Percentiles rank a stretch among this genome's conserved stretches.
These are phyloP conservation scores for Semaprochilodus insignis DNA, from an alignment of 2,797 vertebrate species.

Conservation along the genomic window DNA sequence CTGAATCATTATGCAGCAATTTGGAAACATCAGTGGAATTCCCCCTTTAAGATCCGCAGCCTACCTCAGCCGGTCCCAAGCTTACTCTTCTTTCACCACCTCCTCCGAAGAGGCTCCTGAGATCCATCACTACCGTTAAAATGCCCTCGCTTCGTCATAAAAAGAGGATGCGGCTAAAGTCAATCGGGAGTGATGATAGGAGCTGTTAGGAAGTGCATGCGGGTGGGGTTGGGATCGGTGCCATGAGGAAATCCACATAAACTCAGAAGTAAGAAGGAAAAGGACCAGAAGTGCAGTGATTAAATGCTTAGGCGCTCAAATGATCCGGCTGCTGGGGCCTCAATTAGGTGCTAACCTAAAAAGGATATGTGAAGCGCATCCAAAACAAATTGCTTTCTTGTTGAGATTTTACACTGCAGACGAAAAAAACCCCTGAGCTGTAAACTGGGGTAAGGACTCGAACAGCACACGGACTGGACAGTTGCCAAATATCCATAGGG, in stretches of 20 bases:
- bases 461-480: constrained; percentile 77
- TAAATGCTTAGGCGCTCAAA: constrained; percentile 63
- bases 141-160: constrained; percentile 50
- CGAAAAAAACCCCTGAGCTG: constrained; percentile 77
- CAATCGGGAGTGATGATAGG: constrained; percentile 55
- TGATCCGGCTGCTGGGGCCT: constrained; percentile 59
- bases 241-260: constrained; percentile 21
- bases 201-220: constrained; percentile 47
- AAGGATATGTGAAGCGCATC: constrained; percentile 63
- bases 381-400: constrained; percentile 73
- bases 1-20: too few species aligned
- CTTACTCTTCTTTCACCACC: constrained; percentile 25
- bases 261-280: constrained; percentile 20
- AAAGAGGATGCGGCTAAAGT: constrained; percentile 29
- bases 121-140: constrained; percentile 46
- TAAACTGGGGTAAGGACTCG: constrained; percentile 85
- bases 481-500: constrained; percentile 95
- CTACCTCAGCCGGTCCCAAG: constrained; percentile 49
- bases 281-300: constrained; percentile 49
- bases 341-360: constrained; percentile 60
- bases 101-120: constrained; percentile 49
- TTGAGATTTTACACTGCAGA: constrained; percentile 80
- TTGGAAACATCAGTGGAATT: too few species aligned
- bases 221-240: constrained; percentile 32
- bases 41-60: constrained; percentile 50